Percentiles rank a stretch among this genome's conserved stretches.
Evolutionary conservation across 2,113 vertebrate species (phyloP).

Genomic region (Daubentonia madagascariensis): DNA sequence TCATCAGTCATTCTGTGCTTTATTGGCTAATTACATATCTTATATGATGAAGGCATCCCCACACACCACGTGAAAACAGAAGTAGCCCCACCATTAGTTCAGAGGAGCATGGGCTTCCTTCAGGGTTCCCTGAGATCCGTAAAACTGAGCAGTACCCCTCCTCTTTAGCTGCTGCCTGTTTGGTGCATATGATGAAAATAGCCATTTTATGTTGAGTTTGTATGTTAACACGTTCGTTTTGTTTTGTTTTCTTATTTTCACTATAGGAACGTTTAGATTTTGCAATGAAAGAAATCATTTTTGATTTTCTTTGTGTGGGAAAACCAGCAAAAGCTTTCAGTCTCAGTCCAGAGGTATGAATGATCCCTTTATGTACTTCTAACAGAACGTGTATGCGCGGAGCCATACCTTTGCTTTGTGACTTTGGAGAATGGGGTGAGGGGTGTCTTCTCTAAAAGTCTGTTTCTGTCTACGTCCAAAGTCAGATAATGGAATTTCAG

Average conservation of each 20-base stretch:
- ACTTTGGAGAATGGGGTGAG: background rate
- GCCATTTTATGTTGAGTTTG: slow-evolving; percentile 25
- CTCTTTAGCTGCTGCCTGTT: background rate
- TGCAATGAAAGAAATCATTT: slow-evolving; percentile 99
- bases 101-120: background rate
- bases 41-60: background rate
- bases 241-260: slow-evolving; percentile 64
- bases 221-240: background rate
- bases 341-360: slow-evolving; percentile 97
- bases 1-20: background rate
- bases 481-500: background rate
- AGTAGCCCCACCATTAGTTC: background rate
- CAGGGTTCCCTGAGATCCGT: background rate
- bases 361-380: background rate
- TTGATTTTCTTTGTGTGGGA: slow-evolving; percentile 97
- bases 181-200: background rate
- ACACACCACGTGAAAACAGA: background rate
- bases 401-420: background rate
- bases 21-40: background rate
- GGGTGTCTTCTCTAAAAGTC: background rate
- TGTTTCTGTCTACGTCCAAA: background rate
- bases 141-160: background rate
- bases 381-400: background rate
- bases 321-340: slow-evolving; percentile 99
- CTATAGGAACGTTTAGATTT: slow-evolving; percentile 97